Percentiles rank a stretch among this genome's conserved stretches.
These are phyloP conservation scores for Drosophila cardini DNA, from an alignment of 1,140 invertebrate genomes.

Conservation along the genomic window DNA sequence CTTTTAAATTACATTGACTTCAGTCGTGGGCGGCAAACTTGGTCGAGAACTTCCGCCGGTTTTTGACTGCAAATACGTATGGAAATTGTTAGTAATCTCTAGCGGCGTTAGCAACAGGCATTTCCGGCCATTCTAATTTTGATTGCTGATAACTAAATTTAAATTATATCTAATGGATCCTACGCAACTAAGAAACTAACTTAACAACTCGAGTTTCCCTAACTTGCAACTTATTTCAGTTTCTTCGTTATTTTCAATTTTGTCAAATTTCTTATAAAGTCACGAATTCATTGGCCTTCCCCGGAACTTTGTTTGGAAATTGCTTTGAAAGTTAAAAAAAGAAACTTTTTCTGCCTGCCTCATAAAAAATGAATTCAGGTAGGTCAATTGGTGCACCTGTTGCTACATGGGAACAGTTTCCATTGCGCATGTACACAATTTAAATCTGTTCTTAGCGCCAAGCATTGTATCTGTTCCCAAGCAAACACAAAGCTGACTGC, in stretches of 20 bases:
- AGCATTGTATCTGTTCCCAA: constrained; percentile 8
- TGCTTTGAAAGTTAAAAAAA: constrained; percentile 3
- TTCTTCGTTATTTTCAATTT: constrained; percentile 11
- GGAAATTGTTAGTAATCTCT: constrained; percentile 15
- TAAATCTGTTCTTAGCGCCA: constrained; percentile 29
- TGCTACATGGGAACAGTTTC: constrained; percentile 54
- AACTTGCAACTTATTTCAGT: background rate
- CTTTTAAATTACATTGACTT: constrained; percentile 57
- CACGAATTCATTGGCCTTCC: background rate
- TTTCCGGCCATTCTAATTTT: constrained; percentile 9
- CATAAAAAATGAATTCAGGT: constrained; percentile 69
- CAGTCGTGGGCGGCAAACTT: constrained; percentile 21
- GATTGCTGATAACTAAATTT: constrained; percentile 11
- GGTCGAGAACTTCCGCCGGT: constrained; percentile 8
- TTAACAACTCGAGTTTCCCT: background rate
- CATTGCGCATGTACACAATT: constrained; percentile 23
- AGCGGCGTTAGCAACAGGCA: background rate
- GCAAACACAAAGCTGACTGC: background rate
- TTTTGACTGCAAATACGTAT: constrained; percentile 13
- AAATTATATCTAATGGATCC: background rate
- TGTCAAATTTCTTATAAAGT: constrained; percentile 5
- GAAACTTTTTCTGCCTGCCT: constrained; percentile 33
- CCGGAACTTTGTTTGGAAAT: constrained; percentile 8
- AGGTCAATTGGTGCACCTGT: constrained; percentile 64
- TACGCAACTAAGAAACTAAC: background rate